phyloP scores from a whole-genome alignment of 2,797 vertebrate species.

The Tapera naevia region DNA sequence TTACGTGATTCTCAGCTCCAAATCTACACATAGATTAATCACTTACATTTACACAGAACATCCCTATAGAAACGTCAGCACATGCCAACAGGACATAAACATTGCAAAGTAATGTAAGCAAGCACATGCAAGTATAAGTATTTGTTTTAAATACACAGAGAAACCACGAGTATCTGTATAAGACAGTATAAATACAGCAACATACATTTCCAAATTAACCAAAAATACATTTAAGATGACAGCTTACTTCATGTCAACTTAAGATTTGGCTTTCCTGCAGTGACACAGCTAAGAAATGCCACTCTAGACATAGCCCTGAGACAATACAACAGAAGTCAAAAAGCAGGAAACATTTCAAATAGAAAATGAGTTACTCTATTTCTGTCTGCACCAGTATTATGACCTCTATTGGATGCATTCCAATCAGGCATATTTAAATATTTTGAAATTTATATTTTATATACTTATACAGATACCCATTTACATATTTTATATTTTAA shows the following conservation, averaged over 20 bases:
- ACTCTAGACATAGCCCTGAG: neutral
- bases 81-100: neutral
- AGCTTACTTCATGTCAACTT: neutral
- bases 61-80: neutral
- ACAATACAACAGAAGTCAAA: neutral
- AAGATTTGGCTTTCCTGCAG: neutral
- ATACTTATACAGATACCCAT: neutral
- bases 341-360: neutral
- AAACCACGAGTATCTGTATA: neutral
- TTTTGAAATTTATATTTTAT: neutral
- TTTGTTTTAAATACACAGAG: neutral
- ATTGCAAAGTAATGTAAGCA: neutral
- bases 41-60: neutral
- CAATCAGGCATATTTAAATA: neutral
- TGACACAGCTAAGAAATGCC: neutral
- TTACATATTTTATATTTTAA: neutral
- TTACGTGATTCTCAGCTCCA: neutral
- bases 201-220: neutral
- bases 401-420: neutral
- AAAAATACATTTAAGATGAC: neutral
- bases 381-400: neutral
- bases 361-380: neutral
- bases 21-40: neutral
- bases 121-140: neutral
- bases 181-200: neutral